A percentile compares a stretch with the other conserved stretches of the same genome.
Conservation (phyloP, 1,140 invertebrate genomes). For the Hyles vespertilio region DNA sequence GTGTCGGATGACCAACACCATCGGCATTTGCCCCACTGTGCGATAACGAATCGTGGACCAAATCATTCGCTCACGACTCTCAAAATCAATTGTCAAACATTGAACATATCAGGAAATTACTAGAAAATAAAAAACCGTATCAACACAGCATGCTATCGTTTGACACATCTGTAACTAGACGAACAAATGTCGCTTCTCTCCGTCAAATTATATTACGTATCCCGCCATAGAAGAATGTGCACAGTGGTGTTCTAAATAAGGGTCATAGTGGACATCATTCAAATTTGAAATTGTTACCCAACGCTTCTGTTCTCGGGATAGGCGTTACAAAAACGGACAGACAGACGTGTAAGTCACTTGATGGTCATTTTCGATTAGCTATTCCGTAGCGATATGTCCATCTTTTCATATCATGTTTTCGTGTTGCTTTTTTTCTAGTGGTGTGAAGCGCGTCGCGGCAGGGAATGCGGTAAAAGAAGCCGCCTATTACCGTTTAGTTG, state of each 20-base stretch:
- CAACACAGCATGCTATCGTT: conserved; percentile 11
- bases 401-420: conserved; percentile 6
- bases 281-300: background rate
- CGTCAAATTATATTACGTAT: too few species aligned
- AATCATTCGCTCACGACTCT: conserved; percentile 12
- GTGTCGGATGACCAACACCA: too few species aligned
- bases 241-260: too few species aligned
- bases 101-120: conserved; percentile 6
- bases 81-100: conserved; percentile 13
- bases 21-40: conserved; percentile 2
- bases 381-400: conserved; percentile 4
- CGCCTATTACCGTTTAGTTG: background rate
- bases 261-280: too few species aligned
- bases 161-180: conserved; percentile 15
- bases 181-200: background rate
- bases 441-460: background rate
- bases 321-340: conserved; percentile 21
- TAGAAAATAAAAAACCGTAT: conserved; percentile 11
- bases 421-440: background rate
- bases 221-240: too few species aligned
- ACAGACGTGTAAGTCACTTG: conserved; percentile 21
- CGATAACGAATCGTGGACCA: background rate
- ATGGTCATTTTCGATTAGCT: conserved; percentile 23
- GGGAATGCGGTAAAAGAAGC: conserved; percentile 1
- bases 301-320: conserved; percentile 6